Conservation (phyloP, 1,140 invertebrate species). For the Ooceraea biroi region DNA sequence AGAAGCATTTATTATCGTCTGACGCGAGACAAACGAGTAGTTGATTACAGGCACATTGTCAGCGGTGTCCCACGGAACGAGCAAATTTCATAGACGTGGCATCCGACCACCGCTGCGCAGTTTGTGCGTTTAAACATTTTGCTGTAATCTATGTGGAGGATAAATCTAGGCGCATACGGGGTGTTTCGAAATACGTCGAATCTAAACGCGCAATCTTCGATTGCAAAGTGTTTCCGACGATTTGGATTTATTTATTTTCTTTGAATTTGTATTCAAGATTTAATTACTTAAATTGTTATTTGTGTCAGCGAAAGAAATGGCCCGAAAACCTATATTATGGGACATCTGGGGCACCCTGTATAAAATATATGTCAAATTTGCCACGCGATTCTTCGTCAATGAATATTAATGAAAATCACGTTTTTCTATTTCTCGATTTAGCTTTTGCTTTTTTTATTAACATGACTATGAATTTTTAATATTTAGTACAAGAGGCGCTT, state of each 20-base stretch:
- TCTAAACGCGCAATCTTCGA: background rate
- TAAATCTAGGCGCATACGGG: conserved; percentile 1
- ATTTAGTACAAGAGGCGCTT: conserved; percentile 17
- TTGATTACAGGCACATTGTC: conserved; percentile 55
- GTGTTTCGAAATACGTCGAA: background rate
- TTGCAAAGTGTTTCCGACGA: background rate
- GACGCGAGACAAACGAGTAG: conserved; percentile 53
- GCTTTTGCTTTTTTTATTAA: background rate
- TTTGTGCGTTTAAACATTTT: conserved; percentile 41
- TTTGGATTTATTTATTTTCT: background rate
- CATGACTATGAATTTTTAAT: conserved; percentile 14
- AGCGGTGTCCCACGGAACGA: conserved; percentile 15
- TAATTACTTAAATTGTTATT: too few species aligned
- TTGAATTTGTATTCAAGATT: too few species aligned
- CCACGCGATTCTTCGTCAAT: background rate
- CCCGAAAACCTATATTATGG: background rate
- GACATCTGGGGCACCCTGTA: background rate
- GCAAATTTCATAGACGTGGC: conserved; percentile 28
- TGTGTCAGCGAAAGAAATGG: too few species aligned
- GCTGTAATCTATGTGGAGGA: conserved; percentile 15
- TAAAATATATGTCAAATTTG: background rate
- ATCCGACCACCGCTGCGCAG: background rate
- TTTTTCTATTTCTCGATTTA: background rate
- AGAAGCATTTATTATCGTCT: conserved; percentile 53
- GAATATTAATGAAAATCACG: background rate